Evolutionary conservation across 2,797 vertebrate genomes (phyloP).

Genomic region (Coluber constrictor): DNA sequence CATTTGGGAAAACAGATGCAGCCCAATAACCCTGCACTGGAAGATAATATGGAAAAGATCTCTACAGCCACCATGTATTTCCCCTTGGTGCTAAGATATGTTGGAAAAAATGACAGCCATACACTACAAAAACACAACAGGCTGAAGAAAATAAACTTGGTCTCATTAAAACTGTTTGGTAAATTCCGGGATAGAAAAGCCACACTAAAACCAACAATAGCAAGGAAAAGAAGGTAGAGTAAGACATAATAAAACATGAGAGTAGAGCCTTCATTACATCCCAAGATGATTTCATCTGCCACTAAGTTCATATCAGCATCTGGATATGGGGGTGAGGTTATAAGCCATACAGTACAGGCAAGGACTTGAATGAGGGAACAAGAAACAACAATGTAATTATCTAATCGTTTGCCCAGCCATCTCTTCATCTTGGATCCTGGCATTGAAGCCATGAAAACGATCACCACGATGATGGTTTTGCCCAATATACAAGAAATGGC

Average conservation of each 20-base stretch:
- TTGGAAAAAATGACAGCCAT: too few relatives aligned
- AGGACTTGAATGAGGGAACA: not conserved
- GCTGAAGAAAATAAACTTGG: too few relatives aligned
- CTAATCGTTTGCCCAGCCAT: not conserved
- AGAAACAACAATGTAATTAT: not conserved
- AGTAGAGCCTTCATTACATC: not conserved
- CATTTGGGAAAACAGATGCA: not conserved
- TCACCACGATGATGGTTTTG: not conserved
- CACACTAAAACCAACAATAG: too few relatives aligned
- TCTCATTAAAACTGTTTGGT: too few relatives aligned
- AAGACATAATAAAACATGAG: not conserved
- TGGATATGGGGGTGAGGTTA: not conserved
- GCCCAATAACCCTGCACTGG: too few relatives aligned
- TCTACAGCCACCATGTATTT: too few relatives aligned
- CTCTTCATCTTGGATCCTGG: not conserved
- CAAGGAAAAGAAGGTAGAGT: not conserved
- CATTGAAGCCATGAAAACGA: not conserved
- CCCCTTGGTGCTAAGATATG: too few relatives aligned
- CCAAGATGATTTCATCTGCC: not conserved
- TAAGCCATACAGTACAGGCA: not conserved
- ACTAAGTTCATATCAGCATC: not conserved
- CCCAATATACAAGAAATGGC: not conserved
- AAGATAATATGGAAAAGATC: too few relatives aligned
- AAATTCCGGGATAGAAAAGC: too few relatives aligned
- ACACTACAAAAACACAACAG: too few relatives aligned